Evolutionary conservation across 2,797 vertebrate species (phyloP).

Genomic region (Danionella dracula): DNA sequence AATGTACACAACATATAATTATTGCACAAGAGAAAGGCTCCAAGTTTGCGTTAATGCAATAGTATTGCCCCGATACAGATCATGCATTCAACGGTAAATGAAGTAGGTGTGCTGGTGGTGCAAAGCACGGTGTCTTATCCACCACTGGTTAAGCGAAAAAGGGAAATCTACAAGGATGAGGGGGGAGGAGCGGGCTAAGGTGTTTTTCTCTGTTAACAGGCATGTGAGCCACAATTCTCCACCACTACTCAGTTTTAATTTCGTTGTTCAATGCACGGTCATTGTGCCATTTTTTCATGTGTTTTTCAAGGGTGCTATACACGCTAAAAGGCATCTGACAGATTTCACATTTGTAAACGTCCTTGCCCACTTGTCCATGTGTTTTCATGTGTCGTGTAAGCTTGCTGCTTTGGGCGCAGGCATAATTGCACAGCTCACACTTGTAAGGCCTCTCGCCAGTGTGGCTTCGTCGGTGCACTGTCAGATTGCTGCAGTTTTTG

Average conservation of each 20-base stretch:
- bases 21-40: conserved; percentile 99
- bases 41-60: conserved; percentile 99
- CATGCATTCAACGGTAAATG: conserved; percentile 98
- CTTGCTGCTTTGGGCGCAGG: conserved; percentile 99
- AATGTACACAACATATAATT: conserved; percentile 99
- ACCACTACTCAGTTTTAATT: conserved; percentile 99
- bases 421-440: conserved; percentile 99
- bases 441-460: conserved; percentile 99
- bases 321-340: conserved; percentile 99
- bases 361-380: conserved; percentile 99
- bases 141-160: conserved; percentile 89
- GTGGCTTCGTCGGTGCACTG: conserved; percentile 99
- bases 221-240: conserved; percentile 69
- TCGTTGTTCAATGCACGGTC: conserved; percentile 98
- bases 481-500: conserved; percentile 99
- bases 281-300: conserved; percentile 99
- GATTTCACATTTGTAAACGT: conserved; percentile 99
- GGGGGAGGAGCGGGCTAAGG: conserved; percentile 54
- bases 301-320: conserved; percentile 99
- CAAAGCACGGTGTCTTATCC: conserved; percentile 93
- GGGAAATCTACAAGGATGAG: conserved; percentile 77
- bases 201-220: conserved; percentile 52
- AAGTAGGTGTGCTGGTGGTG: conserved; percentile 95
- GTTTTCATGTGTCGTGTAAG: conserved; percentile 99
- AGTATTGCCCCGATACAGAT: conserved; percentile 99